phyloP scores from a whole-genome alignment of 1,140 invertebrate genomes.

The Dendrolimus kikuchii region DNA sequence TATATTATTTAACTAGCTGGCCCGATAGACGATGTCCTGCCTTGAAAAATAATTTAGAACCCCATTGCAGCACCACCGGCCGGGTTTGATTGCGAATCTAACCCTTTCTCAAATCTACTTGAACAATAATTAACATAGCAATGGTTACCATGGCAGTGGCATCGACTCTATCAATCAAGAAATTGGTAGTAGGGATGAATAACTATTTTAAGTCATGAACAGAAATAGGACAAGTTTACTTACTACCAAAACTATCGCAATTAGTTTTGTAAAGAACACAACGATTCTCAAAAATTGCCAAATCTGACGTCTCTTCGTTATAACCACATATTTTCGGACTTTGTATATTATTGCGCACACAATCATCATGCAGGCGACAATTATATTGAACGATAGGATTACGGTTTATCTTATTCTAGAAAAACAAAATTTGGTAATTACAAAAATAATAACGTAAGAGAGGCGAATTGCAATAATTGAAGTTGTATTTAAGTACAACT shows the following conservation, averaged over 20 bases:
- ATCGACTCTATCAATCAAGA: too few relatives aligned
- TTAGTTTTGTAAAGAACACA: conserved; percentile 33
- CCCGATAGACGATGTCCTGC: too few relatives aligned
- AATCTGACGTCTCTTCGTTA: conserved; percentile 12
- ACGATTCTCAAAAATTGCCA: conserved; percentile 32
- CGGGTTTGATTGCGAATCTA: too few relatives aligned
- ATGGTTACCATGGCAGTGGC: too few relatives aligned
- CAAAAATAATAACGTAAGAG: not conserved
- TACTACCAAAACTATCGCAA: conserved; percentile 27
- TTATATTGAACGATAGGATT: conserved; percentile 12
- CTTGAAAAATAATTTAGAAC: too few relatives aligned
- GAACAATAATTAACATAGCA: too few relatives aligned
- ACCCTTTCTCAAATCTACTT: too few relatives aligned
- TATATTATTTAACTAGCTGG: too few relatives aligned
- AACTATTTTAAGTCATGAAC: not conserved
- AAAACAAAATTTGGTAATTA: not conserved
- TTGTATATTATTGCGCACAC: conserved; percentile 10
- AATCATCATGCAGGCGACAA: conserved; percentile 26
- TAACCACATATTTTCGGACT: conserved; percentile 29
- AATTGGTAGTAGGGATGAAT: too few relatives aligned
- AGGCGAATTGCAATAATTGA: too few relatives aligned
- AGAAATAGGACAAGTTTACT: conserved; percentile 14
- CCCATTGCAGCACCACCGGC: too few relatives aligned
- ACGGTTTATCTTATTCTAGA: not conserved
- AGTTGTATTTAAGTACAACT: too few relatives aligned